phyloP scores from a whole-genome alignment of 2,797 vertebrate species.

The Notolepis coatsorum region DNA sequence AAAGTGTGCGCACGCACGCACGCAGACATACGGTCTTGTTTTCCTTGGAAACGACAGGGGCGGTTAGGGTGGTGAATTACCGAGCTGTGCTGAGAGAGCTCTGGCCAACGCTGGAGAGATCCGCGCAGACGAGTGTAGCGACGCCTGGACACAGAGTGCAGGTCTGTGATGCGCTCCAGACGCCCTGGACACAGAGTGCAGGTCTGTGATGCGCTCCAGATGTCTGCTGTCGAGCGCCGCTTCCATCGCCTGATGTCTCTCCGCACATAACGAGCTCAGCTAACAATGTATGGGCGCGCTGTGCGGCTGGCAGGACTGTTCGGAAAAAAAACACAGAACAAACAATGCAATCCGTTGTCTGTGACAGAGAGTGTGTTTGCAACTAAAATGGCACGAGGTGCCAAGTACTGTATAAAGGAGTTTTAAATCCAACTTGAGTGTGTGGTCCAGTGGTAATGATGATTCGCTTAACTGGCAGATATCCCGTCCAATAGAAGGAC shows the following conservation, averaged over 20 bases:
- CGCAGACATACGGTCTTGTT: neutral
- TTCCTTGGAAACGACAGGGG: slow-evolving; percentile 8
- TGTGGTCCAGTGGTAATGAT: neutral
- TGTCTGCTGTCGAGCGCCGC: neutral
- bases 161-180: slow-evolving; percentile 9
- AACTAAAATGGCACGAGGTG: neutral
- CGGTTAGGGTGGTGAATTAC: slow-evolving; percentile 8
- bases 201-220: slow-evolving; percentile 9
- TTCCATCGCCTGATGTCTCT: neutral
- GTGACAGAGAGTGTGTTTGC: neutral
- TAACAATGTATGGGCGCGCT: neutral
- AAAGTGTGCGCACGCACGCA: neutral
- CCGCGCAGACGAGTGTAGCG: neutral
- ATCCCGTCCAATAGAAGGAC: neutral
- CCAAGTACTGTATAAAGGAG: neutral
- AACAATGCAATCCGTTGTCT: neutral
- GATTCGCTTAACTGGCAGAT: neutral
- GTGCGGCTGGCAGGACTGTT: neutral
- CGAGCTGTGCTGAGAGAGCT: neutral
- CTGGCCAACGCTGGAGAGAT: neutral
- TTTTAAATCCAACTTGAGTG: neutral
- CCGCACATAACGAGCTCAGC: neutral
- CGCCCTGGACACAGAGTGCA: neutral
- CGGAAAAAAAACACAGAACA: neutral
- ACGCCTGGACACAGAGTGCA: neutral